phyloP scores from a whole-genome alignment of 2,113 vertebrate species.

The Lasiurus borealis region DNA sequence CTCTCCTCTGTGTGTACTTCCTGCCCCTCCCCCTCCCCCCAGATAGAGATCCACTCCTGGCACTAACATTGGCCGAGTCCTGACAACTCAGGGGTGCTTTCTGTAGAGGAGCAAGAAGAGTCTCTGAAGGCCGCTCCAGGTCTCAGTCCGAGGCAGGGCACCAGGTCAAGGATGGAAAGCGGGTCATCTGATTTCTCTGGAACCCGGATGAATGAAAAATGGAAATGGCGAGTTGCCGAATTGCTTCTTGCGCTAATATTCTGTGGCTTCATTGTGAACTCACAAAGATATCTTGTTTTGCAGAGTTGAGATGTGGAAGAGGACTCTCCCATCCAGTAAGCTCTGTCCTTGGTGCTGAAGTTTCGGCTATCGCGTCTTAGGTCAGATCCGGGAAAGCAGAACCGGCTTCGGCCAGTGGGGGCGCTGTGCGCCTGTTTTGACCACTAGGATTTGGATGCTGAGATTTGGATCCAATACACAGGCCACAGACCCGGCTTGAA shows the following conservation, averaged over 20 bases:
- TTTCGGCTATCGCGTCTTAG: neutral
- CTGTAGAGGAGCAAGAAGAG: neutral
- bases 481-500: neutral
- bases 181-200: conserved; percentile 2
- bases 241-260: neutral
- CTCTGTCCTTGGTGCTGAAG: conserved; percentile 80
- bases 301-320: neutral
- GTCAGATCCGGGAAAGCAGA: conserved; percentile 13
- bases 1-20: conserved; percentile 1
- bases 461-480: neutral
- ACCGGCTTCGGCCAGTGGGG: neutral
- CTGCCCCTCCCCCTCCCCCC: neutral
- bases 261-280: conserved; percentile 59
- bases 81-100: neutral
- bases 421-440: neutral
- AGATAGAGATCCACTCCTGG: neutral
- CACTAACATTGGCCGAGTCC: neutral
- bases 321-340: neutral
- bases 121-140: neutral
- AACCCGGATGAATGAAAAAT: neutral
- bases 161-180: neutral
- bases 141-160: neutral
- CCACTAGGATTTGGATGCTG: neutral
- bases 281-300: neutral
- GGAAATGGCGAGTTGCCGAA: conserved; percentile 24